Evolutionary conservation across 2,888 invertebrate species (phyloP).

Genomic region (Melanargia galathea): DNA sequence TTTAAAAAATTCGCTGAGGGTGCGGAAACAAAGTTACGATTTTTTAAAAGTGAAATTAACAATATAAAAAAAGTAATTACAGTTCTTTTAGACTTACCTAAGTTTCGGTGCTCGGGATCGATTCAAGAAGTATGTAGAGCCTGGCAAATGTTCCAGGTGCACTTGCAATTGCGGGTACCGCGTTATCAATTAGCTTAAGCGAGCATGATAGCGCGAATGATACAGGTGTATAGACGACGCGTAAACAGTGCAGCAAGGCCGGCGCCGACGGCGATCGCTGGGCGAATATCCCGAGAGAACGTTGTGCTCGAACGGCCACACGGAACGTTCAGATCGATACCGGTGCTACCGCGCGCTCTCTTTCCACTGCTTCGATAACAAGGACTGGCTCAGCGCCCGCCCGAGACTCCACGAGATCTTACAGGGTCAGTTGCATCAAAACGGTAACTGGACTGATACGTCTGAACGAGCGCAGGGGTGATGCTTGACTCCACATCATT

Average conservation of each 20-base stretch:
- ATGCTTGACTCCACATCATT: constrained; percentile 63
- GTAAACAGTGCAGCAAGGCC: constrained; percentile 77
- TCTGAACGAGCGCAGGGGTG: constrained; percentile 53
- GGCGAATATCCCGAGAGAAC: constrained; percentile 76
- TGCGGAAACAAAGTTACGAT: constrained; percentile 13
- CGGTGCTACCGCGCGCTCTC: constrained; percentile 67
- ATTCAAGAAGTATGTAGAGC: constrained; percentile 50
- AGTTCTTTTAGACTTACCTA: constrained; percentile 44
- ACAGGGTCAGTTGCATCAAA: constrained; percentile 48
- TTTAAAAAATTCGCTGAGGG: constrained; percentile 45
- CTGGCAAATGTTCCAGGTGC: constrained; percentile 50
- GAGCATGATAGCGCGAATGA: constrained; percentile 72
- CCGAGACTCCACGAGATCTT: constrained; percentile 46
- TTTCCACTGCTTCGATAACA: constrained; percentile 61
- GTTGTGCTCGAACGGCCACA: constrained; percentile 71
- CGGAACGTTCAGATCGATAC: constrained; percentile 76
- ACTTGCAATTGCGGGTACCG: constrained; percentile 58
- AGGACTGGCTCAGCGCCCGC: constrained; percentile 48
- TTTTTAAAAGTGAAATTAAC: background rate
- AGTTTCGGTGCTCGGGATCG: constrained; percentile 50
- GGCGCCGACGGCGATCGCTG: constrained; percentile 78
- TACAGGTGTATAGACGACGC: constrained; percentile 62
- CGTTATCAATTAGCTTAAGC: constrained; percentile 69
- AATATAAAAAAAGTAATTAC: constrained; percentile 8
- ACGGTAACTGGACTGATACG: constrained; percentile 52